Base-by-base conservation (phyloP, 2,888 invertebrate genomes). In the Euphydryas editha region DNA sequence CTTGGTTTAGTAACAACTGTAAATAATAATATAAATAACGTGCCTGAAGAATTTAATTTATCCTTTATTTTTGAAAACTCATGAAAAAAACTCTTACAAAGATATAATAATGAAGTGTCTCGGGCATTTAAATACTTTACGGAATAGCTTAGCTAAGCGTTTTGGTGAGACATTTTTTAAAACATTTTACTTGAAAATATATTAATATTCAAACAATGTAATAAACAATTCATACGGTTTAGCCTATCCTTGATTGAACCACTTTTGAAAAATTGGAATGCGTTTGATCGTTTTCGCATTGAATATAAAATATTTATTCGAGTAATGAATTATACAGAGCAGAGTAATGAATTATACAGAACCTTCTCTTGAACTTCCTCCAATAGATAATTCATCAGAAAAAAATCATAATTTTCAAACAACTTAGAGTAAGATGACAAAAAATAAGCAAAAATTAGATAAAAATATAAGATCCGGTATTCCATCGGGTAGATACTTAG, bases 281-380 rank as follows among this genome's bases (percentile, higher is more conserved):
- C 93, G 10, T 90, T 93, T 65, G 81, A 89, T 58, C 88, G 91
- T 11, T 78, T 84, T 21, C 79, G 80, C 64, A 88, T 94, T 58
- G 78, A 93, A 72, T 94, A 94, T 63, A 83, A 85, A 77, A 88
- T 78, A 21, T 94, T 94, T 73, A 82, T 93, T 3, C 84, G 86
- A 56, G 76, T 93, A 10, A 78, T 94, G n/a, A 89, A 94, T 76
- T 87, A 85, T 58, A 88, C 84, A 72, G 80, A 83, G 69, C 84
- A n/a, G 86, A 56, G 76, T 93, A 10, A 78, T 94, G n/a, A 89
- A 94, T 76, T 87, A 85, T 58, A 88, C 84, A 72, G 80, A 83
- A 70, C 84, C 84, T 7, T 82, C 82, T 18, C 87, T 88, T 18
- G 81, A 85, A 65, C 78, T 93, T 20, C 86, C 88, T 6, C 88